Evolutionary conservation across 2,888 invertebrate species (phyloP).

Genomic region (Deroplatys truncata): DNA sequence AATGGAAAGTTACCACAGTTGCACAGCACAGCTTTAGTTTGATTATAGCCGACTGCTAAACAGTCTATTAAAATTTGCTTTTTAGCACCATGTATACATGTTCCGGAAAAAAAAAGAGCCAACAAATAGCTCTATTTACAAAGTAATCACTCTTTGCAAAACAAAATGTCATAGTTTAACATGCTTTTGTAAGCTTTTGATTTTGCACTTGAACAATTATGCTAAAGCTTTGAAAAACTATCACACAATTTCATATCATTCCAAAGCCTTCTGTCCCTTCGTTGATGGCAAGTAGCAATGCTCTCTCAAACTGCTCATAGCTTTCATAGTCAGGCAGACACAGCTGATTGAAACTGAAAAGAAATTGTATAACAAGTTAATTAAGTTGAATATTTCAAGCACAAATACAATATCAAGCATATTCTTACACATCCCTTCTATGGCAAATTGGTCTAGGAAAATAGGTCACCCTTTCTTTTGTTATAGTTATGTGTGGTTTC

Average conservation of each 20-base stretch:
- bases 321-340: slow-evolving; percentile 92
- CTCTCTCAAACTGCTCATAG: slow-evolving; percentile 89
- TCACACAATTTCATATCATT: slow-evolving; percentile 51
- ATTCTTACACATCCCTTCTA: no score
- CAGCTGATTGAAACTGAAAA: slow-evolving; percentile 84
- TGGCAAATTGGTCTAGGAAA: no score
- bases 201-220: background rate
- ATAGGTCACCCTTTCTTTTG: no score
- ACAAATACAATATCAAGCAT: no score
- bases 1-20: background rate
- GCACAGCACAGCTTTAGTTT: background rate
- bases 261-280: slow-evolving; percentile 95
- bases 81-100: background rate
- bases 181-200: background rate
- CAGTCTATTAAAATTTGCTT: background rate
- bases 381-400: no score
- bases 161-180: background rate
- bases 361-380: background rate
- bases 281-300: slow-evolving; percentile 85
- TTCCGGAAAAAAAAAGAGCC: background rate
- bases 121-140: background rate
- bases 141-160: background rate
- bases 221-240: background rate
- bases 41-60: background rate
- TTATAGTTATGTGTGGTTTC: no score